Evolutionary conservation across 2,888 invertebrate species (phyloP), one percentile per base, ranked within the genome.

Genomic region (Ectemnius lituratus): DNA sequence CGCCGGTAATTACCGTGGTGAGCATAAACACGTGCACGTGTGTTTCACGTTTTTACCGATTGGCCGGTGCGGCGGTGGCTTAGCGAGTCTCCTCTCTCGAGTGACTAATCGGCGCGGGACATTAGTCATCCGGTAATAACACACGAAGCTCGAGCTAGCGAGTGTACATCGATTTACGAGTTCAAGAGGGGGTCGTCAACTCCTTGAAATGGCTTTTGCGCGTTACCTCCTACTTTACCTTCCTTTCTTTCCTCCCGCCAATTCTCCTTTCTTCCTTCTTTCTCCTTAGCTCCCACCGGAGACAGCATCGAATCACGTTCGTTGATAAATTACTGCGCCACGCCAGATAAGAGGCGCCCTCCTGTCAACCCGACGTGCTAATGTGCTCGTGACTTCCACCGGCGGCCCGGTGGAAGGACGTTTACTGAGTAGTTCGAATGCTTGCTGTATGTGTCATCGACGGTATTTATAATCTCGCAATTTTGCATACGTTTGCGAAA

Each of bases 51-150:
- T 57, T 57, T 27, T 46, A 14, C 4, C 13, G n/a, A 20, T 47
- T 27, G 28, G 16, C 13, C 18, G 28, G 27, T 11, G 14, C 23
- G 16, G 14, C 14, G 2, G 0, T 69, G 23, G 45, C 23, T 20
- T 28, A 37, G 58, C 57, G 58, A 20, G 18, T 52, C 56, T 61
- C 16, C 46, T 14, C 23, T 28, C 14, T 28, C 49, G 72, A 52
- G 57, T 62, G 70, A 73, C 63, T 64, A 80, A 80, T 81, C 71
- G 68, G 58, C 70, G 67, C 60, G 56, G 49, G 62, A 69, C 78
- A 81, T 80, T 80, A 80, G 81, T 80, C 81, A 80, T 78, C 68
- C 64, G 59, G 67, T 23, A 75, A 71, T 72, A 72, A 75, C 75
- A 66, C 77, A 71, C 60, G 49, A 18, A 52, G 37, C 5, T 6